These are phyloP conservation scores for Megamerina dolium DNA, from an alignment of 2,888 invertebrate genomes.

Conservation along the genomic window DNA sequence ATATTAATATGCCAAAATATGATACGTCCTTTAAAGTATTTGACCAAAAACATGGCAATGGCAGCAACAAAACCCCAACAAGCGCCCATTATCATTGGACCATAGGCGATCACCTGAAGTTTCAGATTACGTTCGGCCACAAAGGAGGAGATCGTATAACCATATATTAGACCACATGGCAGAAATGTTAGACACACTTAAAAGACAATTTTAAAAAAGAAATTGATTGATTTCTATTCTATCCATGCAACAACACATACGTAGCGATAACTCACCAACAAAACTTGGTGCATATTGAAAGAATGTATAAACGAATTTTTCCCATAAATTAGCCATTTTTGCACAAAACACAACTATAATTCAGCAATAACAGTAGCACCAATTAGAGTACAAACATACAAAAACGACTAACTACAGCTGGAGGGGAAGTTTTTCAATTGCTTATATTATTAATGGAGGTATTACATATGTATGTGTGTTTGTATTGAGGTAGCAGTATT, in stretches of 20 bases:
- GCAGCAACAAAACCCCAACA: conserved; percentile 29
- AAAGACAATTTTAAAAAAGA: conserved; percentile 12
- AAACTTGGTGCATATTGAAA: conserved; percentile 37
- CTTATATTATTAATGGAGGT: too few species aligned
- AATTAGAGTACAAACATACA: too few species aligned
- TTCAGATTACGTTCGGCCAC: conserved; percentile 30
- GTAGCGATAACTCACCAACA: conserved; percentile 29
- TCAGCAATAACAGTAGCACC: too few species aligned
- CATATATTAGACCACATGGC: conserved; percentile 40
- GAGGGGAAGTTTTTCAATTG: too few species aligned
- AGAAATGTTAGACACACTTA: conserved; percentile 37
- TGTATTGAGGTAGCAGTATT: too few species aligned
- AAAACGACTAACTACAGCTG: too few species aligned
- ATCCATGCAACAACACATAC: not conserved
- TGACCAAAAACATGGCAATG: conserved; percentile 29
- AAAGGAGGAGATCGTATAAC: conserved; percentile 40
- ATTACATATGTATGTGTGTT: too few species aligned
- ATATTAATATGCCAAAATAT: conserved; percentile 39
- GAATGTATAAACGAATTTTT: conserved; percentile 29
- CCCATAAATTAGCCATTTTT: conserved; percentile 33
- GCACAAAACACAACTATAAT: too few species aligned
- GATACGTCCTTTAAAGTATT: conserved; percentile 33
- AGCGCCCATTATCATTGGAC: conserved; percentile 38
- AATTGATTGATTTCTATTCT: conserved; percentile 1
- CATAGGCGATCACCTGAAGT: conserved; percentile 30